A percentile compares a stretch with the other conserved stretches of the same genome.
These are phyloP conservation scores for Microcebus griseorufus DNA, from an alignment of 2,113 vertebrate species.

Conservation along the genomic window DNA sequence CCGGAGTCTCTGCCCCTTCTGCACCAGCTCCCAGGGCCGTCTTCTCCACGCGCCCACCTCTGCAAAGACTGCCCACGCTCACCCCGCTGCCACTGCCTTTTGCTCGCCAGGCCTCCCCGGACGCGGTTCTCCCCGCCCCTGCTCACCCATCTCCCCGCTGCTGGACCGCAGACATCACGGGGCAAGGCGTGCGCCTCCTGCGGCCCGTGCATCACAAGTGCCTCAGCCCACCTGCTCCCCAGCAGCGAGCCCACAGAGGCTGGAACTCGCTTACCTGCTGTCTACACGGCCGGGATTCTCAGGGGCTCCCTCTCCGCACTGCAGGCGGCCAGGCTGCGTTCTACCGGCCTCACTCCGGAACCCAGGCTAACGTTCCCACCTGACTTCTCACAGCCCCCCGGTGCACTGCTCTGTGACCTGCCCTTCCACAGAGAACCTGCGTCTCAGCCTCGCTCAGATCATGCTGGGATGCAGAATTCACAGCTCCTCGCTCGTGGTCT, in stretches of 20 bases:
- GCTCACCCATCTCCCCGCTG: neutral
- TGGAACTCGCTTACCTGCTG: fast-evolving
- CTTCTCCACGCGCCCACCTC: fast-evolving
- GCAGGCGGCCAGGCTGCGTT: fast-evolving
- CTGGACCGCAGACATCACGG: neutral
- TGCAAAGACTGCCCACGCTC: fast-evolving
- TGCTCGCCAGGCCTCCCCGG: fast-evolving
- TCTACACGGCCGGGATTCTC: fast-evolving
- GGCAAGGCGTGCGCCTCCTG: fast-evolving
- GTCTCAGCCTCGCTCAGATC: neutral
- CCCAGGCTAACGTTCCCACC: too few species aligned
- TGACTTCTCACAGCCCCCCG: fast-evolving
- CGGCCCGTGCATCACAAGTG: fast-evolving
- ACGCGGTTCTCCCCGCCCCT: fast-evolving
- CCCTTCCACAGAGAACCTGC: neutral
- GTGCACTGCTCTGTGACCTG: too few species aligned
- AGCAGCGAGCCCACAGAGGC: neutral
- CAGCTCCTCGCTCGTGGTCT: neutral
- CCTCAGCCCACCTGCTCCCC: too few species aligned
- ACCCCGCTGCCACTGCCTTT: neutral
- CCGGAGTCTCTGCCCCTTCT: fast-evolving
- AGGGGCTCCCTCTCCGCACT: fast-evolving
- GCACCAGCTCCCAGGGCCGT: fast-evolving
- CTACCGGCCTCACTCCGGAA: fast-evolving
- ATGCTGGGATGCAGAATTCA: fast-evolving